These are phyloP conservation scores for Fulmarus glacialis DNA, from an alignment of 2,113 vertebrate species.

Conservation along the genomic window DNA sequence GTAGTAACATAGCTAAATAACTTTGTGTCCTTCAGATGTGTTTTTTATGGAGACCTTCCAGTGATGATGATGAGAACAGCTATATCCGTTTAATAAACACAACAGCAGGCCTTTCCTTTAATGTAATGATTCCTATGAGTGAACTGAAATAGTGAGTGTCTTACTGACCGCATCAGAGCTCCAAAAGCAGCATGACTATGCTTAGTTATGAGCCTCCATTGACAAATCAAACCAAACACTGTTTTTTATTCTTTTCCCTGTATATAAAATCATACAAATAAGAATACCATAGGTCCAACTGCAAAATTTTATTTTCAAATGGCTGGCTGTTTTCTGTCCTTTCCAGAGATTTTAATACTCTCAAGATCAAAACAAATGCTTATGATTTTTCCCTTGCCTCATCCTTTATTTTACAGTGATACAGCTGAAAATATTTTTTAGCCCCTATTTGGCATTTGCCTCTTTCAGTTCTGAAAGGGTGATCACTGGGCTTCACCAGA, in stretches of 20 bases:
- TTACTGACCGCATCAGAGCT: background rate
- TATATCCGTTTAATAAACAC: background rate
- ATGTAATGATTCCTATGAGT: background rate
- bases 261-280: background rate
- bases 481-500: background rate
- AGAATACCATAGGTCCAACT: background rate
- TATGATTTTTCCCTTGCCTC: background rate
- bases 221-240: background rate
- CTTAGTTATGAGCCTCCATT: background rate
- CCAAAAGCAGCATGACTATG: background rate
- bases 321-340: background rate
- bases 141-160: background rate
- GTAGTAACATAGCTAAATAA: background rate
- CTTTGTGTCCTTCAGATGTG: background rate
- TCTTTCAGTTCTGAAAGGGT: background rate
- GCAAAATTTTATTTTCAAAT: background rate
- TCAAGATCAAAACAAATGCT: background rate
- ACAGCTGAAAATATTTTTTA: background rate
- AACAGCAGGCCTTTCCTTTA: background rate
- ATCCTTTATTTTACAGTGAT: background rate
- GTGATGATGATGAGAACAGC: background rate
- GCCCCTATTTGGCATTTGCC: background rate
- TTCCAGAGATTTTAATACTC: background rate
- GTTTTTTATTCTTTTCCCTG: background rate
- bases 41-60: background rate